Evolutionary conservation across 2,113 vertebrate species (phyloP).

Genomic region (Neodon shergylaensis): DNA sequence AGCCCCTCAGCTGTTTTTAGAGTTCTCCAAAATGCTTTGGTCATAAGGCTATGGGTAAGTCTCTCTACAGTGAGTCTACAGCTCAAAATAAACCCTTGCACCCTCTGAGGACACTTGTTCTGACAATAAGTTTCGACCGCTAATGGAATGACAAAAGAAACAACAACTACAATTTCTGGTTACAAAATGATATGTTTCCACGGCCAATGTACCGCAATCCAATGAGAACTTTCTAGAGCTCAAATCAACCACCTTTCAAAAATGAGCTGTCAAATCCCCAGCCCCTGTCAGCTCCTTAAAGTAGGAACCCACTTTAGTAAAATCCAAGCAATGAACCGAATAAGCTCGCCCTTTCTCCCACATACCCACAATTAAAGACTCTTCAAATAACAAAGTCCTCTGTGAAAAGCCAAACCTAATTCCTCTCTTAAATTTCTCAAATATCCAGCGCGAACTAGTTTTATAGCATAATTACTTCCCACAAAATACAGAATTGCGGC

Average conservation of each 20-base stretch:
- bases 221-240: constrained; percentile 53
- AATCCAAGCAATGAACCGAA: constrained; percentile 7
- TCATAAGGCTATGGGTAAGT: neutral
- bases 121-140: neutral
- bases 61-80: neutral
- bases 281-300: constrained; percentile 8
- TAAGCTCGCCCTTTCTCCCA: neutral
- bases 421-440: constrained; percentile 42
- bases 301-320: neutral
- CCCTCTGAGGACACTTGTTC: constrained; percentile 26
- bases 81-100: constrained; percentile 23
- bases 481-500: constrained; percentile 31
- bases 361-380: constrained; percentile 38
- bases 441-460: constrained; percentile 38
- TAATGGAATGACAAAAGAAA: constrained; percentile 6
- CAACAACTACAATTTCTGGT: constrained; percentile 19
- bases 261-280: constrained; percentile 34
- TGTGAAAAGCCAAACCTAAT: constrained; percentile 48
- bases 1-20: neutral
- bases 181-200: constrained; percentile 54
- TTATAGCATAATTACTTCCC: constrained; percentile 56
- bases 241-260: constrained; percentile 27
- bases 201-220: neutral
- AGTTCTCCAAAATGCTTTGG: neutral
- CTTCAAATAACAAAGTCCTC: constrained; percentile 13